phyloP scores from a whole-genome alignment of 2,888 invertebrate species.

The Drosophila buzzatii region DNA sequence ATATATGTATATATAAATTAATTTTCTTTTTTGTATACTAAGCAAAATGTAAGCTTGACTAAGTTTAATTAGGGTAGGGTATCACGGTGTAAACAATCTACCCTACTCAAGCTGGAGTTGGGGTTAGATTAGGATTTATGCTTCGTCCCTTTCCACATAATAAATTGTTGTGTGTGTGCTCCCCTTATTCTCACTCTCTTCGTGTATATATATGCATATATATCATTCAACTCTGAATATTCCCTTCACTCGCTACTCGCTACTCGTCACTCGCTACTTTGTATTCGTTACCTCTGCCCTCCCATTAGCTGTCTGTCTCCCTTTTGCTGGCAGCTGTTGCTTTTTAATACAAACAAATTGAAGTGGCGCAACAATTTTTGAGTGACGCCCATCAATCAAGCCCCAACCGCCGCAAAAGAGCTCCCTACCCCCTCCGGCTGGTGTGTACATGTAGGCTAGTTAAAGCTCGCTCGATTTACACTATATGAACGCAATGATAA shows the following conservation, averaged over 20 bases:
- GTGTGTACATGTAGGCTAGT: slow-evolving; percentile 25
- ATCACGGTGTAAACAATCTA: slow-evolving; percentile 8
- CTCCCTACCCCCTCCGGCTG: not conserved
- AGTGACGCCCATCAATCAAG: slow-evolving; percentile 65
- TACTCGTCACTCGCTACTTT: slow-evolving; percentile 15
- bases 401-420: not conserved
- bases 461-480: slow-evolving; percentile 25
- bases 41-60: slow-evolving; percentile 19
- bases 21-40: slow-evolving; percentile 1
- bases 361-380: slow-evolving; percentile 51
- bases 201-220: not conserved
- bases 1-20: slow-evolving; percentile 1
- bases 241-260: not conserved
- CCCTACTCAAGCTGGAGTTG: slow-evolving; percentile 37
- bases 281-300: slow-evolving; percentile 38
- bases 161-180: slow-evolving; percentile 54
- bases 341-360: slow-evolving; percentile 65
- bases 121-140: slow-evolving; percentile 53
- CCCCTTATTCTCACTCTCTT: not conserved
- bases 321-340: slow-evolving; percentile 15
- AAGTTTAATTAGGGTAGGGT: slow-evolving; percentile 21
- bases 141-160: slow-evolving; percentile 44
- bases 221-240: slow-evolving; percentile 15
- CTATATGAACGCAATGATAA: slow-evolving; percentile 30
- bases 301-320: slow-evolving; percentile 30